Percentiles rank a stretch among this genome's conserved stretches.
Evolutionary conservation across 2,888 invertebrate genomes (phyloP).

Genomic region (Apotomis capreana): DNA sequence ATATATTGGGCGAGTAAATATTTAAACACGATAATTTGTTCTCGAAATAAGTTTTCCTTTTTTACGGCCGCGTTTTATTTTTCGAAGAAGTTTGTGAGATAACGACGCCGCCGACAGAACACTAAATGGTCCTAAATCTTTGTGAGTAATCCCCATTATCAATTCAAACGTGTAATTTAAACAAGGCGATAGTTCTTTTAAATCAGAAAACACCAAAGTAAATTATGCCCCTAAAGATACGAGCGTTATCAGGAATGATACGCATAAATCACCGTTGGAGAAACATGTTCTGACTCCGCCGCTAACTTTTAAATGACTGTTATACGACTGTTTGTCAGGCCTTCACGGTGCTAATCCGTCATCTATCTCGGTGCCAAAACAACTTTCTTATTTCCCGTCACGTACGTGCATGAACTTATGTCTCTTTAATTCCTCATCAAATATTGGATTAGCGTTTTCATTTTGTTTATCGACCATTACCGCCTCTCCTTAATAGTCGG

Average conservation of each 20-base stretch:
- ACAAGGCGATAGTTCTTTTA: slow-evolving; percentile 39
- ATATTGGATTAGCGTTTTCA: slow-evolving; percentile 44
- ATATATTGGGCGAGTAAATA: slow-evolving; percentile 62
- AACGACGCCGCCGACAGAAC: slow-evolving; percentile 41
- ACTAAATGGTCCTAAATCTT: slow-evolving; percentile 40
- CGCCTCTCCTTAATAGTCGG: slow-evolving; percentile 26
- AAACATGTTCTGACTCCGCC: slow-evolving; percentile 49
- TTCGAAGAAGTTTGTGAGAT: slow-evolving; percentile 38
- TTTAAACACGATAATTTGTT: slow-evolving; percentile 63
- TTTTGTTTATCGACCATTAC: slow-evolving; percentile 43
- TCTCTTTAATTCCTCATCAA: slow-evolving; percentile 49
- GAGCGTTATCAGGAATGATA: slow-evolving; percentile 40
- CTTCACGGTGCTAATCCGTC: slow-evolving; percentile 61
- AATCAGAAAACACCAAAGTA: slow-evolving; percentile 45
- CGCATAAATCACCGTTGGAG: slow-evolving; percentile 50
- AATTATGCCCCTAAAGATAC: slow-evolving; percentile 41
- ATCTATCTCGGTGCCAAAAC: slow-evolving; percentile 67
- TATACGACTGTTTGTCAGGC: slow-evolving; percentile 59
- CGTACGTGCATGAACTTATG: slow-evolving; percentile 43
- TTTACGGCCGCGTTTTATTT: slow-evolving; percentile 43
- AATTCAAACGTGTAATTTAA: slow-evolving; percentile 40
- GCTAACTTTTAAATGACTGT: slow-evolving; percentile 41
- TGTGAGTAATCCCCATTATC: slow-evolving; percentile 39
- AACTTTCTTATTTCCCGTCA: slow-evolving; percentile 54
- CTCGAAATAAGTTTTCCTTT: slow-evolving; percentile 51